phyloP scores from a whole-genome alignment of 2,113 vertebrate species.

The Baryphthengus martii region DNA sequence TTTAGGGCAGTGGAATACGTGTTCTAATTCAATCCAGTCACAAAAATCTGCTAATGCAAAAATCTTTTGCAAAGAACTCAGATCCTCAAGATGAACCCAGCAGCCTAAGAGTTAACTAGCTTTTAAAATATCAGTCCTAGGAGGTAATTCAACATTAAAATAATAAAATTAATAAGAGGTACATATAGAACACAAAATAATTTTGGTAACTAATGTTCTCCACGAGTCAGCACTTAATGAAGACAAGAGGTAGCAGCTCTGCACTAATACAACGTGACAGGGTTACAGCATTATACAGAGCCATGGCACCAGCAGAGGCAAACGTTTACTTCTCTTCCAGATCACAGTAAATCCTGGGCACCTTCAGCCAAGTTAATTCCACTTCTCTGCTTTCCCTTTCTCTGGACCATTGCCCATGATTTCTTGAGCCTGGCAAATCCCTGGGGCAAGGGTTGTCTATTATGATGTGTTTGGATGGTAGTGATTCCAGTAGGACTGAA shows the following conservation, averaged over 20 bases:
- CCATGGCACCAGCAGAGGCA: neutral
- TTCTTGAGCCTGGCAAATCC: constrained; percentile 32
- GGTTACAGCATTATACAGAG: neutral
- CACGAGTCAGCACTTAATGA: neutral
- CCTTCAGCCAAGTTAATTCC: constrained; percentile 13
- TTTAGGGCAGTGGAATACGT: neutral
- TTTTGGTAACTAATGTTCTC: neutral
- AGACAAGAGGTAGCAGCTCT: neutral
- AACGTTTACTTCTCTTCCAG: neutral
- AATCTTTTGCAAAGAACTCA: neutral
- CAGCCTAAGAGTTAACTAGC: neutral
- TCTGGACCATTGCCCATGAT: constrained; percentile 9
- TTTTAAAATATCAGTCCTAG: neutral
- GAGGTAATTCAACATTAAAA: neutral
- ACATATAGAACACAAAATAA: neutral
- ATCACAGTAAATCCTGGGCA: neutral
- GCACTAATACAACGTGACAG: neutral
- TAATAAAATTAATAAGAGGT: neutral
- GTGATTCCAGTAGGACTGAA: neutral
- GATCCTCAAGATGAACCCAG: neutral
- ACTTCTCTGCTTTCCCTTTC: constrained; percentile 19
- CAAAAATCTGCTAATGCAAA: neutral
- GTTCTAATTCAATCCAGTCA: neutral
- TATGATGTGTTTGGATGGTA: neutral
- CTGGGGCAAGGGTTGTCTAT: constrained; percentile 1